Evolutionary conservation across 2,113 vertebrate species (phyloP).

Genomic region (Lophochroa leadbeateri): DNA sequence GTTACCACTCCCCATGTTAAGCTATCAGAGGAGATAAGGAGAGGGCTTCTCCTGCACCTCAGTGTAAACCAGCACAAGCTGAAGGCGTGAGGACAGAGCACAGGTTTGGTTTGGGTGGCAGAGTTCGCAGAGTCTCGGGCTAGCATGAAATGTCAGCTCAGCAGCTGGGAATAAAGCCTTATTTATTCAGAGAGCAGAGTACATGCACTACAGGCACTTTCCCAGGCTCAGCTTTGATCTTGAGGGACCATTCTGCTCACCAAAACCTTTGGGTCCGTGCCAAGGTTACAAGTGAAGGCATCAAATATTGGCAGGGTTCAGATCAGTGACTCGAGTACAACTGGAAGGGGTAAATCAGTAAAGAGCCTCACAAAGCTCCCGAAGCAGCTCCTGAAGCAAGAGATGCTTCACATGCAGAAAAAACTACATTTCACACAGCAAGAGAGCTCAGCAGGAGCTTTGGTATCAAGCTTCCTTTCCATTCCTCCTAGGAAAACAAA

Average conservation of each 20-base stretch:
- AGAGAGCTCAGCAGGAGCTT: not conserved
- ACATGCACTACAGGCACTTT: not conserved
- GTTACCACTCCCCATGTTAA: not conserved
- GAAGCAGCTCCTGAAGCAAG: not conserved
- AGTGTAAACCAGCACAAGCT: not conserved
- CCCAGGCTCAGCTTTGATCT: not conserved
- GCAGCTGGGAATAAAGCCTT: not conserved
- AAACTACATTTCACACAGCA: not conserved
- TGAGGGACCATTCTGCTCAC: not conserved
- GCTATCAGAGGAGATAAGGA: not conserved
- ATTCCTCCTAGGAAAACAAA: not conserved
- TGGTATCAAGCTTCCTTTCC: not conserved
- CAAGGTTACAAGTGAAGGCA: not conserved
- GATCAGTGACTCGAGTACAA: rapidly evolving
- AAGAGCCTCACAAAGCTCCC: not conserved
- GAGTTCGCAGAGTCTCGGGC: not conserved
- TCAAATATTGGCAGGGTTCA: rapidly evolving
- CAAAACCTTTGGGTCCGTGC: rapidly evolving
- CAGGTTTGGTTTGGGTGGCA: not conserved
- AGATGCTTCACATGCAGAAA: not conserved
- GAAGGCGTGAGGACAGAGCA: not conserved
- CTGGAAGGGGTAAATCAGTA: not conserved
- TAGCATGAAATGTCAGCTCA: not conserved
- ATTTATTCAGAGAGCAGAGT: not conserved
- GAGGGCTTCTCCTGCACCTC: not conserved